Evolutionary conservation across 2,888 invertebrate species (phyloP), one percentile per base, ranked within the genome.

Genomic region (Leucoma salicis): DNA sequence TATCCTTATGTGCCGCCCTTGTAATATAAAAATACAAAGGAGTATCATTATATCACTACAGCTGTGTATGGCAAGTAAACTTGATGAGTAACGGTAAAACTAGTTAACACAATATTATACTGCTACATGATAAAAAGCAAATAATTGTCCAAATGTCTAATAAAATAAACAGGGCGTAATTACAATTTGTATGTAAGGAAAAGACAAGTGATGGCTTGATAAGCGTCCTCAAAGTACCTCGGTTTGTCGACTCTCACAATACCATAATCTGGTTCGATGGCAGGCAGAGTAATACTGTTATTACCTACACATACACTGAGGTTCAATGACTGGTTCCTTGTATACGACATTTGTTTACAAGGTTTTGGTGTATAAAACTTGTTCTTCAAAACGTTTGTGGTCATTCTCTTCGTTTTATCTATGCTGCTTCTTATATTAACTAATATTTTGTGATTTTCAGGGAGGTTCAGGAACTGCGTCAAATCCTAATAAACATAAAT

Each of bases 261-360:
- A 2, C 90, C 90, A 39, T 85, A 90, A 51, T 88, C 83, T 0
- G 86, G 87, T 42, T 90, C 85, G 2, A 85, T 41, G 0, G 82
- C 68, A 1, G 90, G 90, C 36, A 82, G 39, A 5, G 66, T 35
- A 12, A 55, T 39, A 25, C 38, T 53, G 29, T 25, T 35, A 35
- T 53, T 58, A 13, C 51, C 46, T 3, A 49, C 55, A 14, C 66
- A 66, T 7, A 64, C 13, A 29, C 66, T 76, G 24, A 59, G 51
- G 35, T 73, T 70, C 16, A 71, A 48, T 0, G 75, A 71, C 3
- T 72, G 69, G 38, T 76, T 78, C 35, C 54, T 50, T 10, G 70
- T 65, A 45, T 73, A 71, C 0, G 74, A 70, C 2, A 68, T 43
- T 37, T 63, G 68, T 49, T 74, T 75, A 10, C 66, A 51, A 3